Evolutionary conservation across 2,113 vertebrate genomes (phyloP).

Genomic region (Myiopsitta monachus): DNA sequence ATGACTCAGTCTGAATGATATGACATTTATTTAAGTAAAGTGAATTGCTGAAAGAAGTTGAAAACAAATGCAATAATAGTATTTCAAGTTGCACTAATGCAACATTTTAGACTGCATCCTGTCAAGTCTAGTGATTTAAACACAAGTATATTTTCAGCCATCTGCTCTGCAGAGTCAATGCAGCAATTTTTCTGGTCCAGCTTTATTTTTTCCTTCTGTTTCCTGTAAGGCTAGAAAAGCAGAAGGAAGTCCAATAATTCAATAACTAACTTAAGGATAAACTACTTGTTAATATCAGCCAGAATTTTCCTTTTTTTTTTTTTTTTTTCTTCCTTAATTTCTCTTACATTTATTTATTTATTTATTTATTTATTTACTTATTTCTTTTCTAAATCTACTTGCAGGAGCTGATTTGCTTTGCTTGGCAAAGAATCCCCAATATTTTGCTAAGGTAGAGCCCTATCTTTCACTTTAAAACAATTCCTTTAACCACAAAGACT

Average conservation of each 20-base stretch:
- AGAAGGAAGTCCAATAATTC: background rate
- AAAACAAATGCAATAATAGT: constrained; percentile 48
- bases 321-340: too few relatives aligned
- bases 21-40: constrained; percentile 23
- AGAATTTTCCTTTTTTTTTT: accelerated
- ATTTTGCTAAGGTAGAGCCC: background rate
- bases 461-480: background rate
- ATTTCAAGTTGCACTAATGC: constrained; percentile 47
- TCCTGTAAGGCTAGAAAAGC: background rate
- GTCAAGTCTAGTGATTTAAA: constrained; percentile 36
- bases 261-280: background rate
- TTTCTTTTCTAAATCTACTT: background rate
- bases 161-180: background rate
- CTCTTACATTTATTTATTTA: too few relatives aligned
- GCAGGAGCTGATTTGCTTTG: background rate
- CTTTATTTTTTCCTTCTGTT: background rate
- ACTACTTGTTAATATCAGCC: background rate
- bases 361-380: accelerated
- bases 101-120: constrained; percentile 28
- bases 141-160: background rate
- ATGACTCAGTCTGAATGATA: background rate
- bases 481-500: background rate
- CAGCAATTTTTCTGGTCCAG: background rate
- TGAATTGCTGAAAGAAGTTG: constrained; percentile 30
- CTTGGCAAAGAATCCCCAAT: background rate